A percentile compares a stretch with the other conserved stretches of the same genome.
Conservation (phyloP, 2,113 vertebrate species). For the Glaucomys volans region DNA sequence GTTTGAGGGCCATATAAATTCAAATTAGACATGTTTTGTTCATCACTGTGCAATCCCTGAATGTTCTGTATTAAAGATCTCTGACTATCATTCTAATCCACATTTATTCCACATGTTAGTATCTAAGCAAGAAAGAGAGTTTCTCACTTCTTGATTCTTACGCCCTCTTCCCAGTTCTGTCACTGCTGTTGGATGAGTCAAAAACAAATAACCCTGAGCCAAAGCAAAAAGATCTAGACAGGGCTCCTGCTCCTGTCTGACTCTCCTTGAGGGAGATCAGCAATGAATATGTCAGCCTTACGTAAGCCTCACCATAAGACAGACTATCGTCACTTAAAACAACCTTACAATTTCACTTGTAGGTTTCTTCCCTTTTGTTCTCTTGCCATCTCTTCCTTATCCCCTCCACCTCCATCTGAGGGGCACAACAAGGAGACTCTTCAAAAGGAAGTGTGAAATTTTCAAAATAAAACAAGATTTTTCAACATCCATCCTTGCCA, state of each 20-base stretch:
- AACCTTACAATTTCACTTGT: not conserved
- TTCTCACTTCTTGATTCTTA: not conserved
- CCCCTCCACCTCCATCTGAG: not conserved
- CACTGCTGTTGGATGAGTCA: not conserved
- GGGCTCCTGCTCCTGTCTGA: not conserved
- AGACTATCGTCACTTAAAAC: not conserved
- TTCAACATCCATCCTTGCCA: not conserved
- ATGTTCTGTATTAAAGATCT: not conserved
- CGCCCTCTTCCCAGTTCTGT: not conserved
- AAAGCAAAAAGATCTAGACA: not conserved
- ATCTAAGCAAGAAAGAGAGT: not conserved
- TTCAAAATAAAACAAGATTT: not conserved
- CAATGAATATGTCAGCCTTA: not conserved
- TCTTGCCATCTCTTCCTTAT: not conserved
- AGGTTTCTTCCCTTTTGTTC: not conserved
- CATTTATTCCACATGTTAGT: not conserved
- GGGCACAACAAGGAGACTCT: not conserved
- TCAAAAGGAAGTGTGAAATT: not conserved
- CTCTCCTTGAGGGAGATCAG: not conserved
- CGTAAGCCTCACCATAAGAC: not conserved
- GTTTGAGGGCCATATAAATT: not conserved
- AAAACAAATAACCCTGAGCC: constrained; percentile 13
- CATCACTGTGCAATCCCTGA: not conserved
- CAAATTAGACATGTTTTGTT: not conserved
- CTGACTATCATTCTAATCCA: not conserved